These are phyloP conservation scores for Saccopteryx bilineata DNA, from an alignment of 2,113 vertebrate genomes.

Conservation along the genomic window DNA sequence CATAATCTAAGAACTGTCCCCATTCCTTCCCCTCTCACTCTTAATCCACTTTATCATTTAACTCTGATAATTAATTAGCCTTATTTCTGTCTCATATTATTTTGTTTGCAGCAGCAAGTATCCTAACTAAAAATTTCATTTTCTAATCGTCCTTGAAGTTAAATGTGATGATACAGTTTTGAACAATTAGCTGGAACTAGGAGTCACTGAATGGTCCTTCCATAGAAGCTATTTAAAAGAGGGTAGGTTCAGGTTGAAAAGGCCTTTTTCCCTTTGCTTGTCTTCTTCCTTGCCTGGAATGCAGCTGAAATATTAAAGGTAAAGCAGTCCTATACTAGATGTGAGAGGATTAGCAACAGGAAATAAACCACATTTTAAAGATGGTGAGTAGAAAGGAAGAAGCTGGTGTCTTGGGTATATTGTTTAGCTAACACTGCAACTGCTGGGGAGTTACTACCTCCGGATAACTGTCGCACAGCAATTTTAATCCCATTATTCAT, in stretches of 20 bases:
- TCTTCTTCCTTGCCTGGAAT: slow-evolving; percentile 40
- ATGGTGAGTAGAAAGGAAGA: neutral
- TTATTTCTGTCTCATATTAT: neutral
- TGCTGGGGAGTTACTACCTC: neutral
- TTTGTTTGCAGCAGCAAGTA: neutral
- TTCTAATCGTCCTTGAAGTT: neutral
- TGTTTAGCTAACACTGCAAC: neutral
- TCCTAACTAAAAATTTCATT: slow-evolving; percentile 56
- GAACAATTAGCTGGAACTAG: neutral
- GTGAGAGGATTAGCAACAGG: slow-evolving; percentile 34
- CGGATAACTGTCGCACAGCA: neutral
- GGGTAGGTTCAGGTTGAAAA: neutral
- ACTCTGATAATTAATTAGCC: neutral
- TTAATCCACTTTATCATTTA: neutral
- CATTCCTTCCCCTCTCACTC: neutral
- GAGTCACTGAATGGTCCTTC: neutral
- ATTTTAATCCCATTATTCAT: neutral
- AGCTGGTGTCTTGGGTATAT: neutral
- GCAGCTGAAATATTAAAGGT: slow-evolving; percentile 51
- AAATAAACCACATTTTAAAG: slow-evolving; percentile 20
- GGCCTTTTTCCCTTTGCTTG: neutral
- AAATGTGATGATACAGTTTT: slow-evolving; percentile 26
- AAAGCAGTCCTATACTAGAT: slow-evolving; percentile 73
- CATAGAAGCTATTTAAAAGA: slow-evolving; percentile 6
- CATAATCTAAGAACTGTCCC: neutral